Base-by-base conservation (phyloP, 1,140 invertebrate species). In the Protaetia brevitarsis region DNA sequence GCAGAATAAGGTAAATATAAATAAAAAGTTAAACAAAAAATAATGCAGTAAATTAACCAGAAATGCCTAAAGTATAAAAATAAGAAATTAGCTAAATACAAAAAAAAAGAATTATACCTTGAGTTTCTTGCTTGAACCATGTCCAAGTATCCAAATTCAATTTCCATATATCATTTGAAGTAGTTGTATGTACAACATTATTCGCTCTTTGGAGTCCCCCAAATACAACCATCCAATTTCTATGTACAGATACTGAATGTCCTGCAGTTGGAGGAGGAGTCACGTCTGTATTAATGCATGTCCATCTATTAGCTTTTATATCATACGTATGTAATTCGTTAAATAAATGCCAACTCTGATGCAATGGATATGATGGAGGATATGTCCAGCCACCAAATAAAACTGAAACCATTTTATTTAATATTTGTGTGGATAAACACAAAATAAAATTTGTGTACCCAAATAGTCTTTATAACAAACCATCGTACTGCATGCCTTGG, bases 321-420 rank as follows among this genome's bases (percentile, higher is more conserved):
- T 90, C 89, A 74, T 96, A 98, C 56, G 92, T 84, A 79, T 99
- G 96, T 37, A 98, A 83, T 80, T 98, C 95, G 80, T 94, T 93
- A 74, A 96, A 97, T 74, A 96, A 86, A 70, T 89, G 88, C 83
- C 89, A 90, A 72, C 88, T 89, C 78, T 97, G 94, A 80, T 96
- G 93, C 30, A 95, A 83, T 36, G 94, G 92, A 80, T 93, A 95
- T 2, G 92, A 85, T 31, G 93, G 93, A 19, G 96, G 94, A 80
- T 96, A 93, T 10, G 95, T 93, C 94, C 95, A 98, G 4, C 96
- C 96, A 45, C 96, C 96, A 85, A 96, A 98, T 27, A 98, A 80
- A 66, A 98, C 88, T 64, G 96, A 82, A 68, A 62, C n/a, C 16
- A 16, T 3, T 6, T 11, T 8, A 37, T 37, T 11, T 45, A 36